Percentiles rank a stretch among this genome's conserved stretches.
phyloP scores from a whole-genome alignment of 2,888 invertebrate genomes.

The Crocallis elinguaria region DNA sequence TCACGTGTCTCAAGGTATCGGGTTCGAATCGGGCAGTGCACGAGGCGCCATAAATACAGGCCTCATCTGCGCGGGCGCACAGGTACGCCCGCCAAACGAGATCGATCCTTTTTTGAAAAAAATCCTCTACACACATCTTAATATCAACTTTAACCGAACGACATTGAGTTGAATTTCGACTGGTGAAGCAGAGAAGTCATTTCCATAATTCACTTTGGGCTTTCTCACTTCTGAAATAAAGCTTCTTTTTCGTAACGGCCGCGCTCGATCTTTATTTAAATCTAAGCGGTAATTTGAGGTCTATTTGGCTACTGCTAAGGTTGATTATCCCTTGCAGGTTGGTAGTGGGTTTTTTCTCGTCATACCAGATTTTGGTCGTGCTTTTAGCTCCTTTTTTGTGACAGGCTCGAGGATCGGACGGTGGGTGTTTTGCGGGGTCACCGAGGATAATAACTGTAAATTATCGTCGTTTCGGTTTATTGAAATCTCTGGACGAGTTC shows the following conservation, averaged over 20 bases:
- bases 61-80: constrained; percentile 77
- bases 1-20: constrained; percentile 36
- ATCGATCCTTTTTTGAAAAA: constrained; percentile 77
- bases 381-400: constrained; percentile 76
- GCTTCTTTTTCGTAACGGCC: constrained; percentile 72
- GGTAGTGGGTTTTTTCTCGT: constrained; percentile 64
- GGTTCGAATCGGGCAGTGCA: constrained; percentile 59
- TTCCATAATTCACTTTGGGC: constrained; percentile 81
- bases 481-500: constrained; percentile 76
- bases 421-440: constrained; percentile 84
- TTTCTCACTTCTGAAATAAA: constrained; percentile 82
- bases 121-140: constrained; percentile 36
- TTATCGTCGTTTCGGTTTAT: constrained; percentile 80
- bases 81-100: constrained; percentile 84
- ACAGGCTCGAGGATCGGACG: constrained; percentile 70
- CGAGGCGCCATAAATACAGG: constrained; percentile 83
- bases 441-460: constrained; percentile 83
- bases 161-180: constrained; percentile 49
- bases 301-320: constrained; percentile 37
- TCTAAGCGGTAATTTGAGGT: background rate
- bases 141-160: constrained; percentile 49
- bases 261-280: constrained; percentile 29
- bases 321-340: constrained; percentile 48
- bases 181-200: constrained; percentile 45
- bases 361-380: constrained; percentile 77